Evolutionary conservation across 2,888 invertebrate species (phyloP).

Genomic region (Apotomis betuletana): DNA sequence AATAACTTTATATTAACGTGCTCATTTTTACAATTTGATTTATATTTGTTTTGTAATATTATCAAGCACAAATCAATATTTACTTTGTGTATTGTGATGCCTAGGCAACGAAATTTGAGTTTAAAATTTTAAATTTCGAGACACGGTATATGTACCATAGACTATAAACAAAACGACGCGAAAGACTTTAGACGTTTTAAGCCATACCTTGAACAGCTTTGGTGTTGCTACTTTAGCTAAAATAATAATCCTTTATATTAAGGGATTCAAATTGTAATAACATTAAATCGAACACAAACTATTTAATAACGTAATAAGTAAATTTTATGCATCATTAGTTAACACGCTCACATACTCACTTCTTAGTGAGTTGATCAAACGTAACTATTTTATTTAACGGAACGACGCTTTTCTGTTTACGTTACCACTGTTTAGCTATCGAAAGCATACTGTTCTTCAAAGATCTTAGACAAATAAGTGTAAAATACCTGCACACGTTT

Average conservation of each 20-base stretch:
- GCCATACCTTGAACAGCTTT: constrained; percentile 1
- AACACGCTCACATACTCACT: too few species aligned
- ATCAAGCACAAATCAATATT: constrained; percentile 16
- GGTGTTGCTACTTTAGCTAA: constrained; percentile 1
- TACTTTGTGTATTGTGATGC: constrained; percentile 36
- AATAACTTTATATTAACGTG: neutral
- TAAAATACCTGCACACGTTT: too few species aligned
- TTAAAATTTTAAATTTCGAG: constrained; percentile 40
- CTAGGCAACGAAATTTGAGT: constrained; percentile 25
- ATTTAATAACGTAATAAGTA: too few species aligned
- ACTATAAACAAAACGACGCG: neutral
- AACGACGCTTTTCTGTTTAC: too few species aligned
- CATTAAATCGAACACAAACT: too few species aligned
- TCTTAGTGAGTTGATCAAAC: too few species aligned
- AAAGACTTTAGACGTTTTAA: neutral
- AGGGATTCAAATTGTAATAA: too few species aligned
- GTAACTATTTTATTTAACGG: too few species aligned
- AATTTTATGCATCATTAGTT: too few species aligned
- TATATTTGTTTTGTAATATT: neutral
- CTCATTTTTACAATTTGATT: constrained; percentile 2
- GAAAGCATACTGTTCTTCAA: too few species aligned
- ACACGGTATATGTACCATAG: neutral
- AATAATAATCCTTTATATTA: neutral
- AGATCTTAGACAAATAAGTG: too few species aligned
- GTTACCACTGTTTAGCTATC: too few species aligned